phyloP scores from a whole-genome alignment of 2,113 vertebrate species.

The Lichenostomus cassidix region DNA sequence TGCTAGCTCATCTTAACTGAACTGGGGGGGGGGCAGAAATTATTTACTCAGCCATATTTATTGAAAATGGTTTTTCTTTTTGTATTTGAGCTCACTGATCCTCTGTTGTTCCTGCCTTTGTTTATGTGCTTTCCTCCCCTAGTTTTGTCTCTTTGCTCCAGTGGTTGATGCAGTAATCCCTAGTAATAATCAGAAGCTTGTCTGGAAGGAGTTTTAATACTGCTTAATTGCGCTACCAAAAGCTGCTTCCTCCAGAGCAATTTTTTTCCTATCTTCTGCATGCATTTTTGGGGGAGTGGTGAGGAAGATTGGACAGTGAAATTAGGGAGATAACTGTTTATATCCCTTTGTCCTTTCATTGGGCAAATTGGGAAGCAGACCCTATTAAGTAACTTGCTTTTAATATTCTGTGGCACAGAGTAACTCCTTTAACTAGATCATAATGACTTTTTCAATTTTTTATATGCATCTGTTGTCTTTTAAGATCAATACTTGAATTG shows the following conservation, averaged over 20 bases:
- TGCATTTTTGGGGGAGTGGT: neutral
- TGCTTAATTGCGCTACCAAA: neutral
- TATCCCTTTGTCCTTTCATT: neutral
- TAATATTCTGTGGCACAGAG: neutral
- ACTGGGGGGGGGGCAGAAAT: neutral
- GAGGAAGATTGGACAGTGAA: neutral
- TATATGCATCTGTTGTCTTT: neutral
- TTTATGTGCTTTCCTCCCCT: neutral
- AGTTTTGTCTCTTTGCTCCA: neutral
- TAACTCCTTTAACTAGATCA: neutral
- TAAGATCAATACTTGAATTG: neutral
- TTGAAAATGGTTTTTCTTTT: neutral
- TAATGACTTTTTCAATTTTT: neutral
- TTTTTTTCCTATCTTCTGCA: neutral
- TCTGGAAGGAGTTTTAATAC: neutral
- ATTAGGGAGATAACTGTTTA: neutral
- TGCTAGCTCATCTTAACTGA: neutral
- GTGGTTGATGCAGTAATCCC: neutral
- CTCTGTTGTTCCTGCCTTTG: neutral
- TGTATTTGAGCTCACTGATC: neutral
- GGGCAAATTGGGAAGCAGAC: neutral
- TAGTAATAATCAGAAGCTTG: neutral
- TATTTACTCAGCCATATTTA: neutral
- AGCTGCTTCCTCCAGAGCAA: neutral
- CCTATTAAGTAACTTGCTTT: neutral